Percentiles rank a stretch among this genome's conserved stretches.
Conservation (phyloP, 2,113 vertebrate genomes). For the Sorex fumeus region DNA sequence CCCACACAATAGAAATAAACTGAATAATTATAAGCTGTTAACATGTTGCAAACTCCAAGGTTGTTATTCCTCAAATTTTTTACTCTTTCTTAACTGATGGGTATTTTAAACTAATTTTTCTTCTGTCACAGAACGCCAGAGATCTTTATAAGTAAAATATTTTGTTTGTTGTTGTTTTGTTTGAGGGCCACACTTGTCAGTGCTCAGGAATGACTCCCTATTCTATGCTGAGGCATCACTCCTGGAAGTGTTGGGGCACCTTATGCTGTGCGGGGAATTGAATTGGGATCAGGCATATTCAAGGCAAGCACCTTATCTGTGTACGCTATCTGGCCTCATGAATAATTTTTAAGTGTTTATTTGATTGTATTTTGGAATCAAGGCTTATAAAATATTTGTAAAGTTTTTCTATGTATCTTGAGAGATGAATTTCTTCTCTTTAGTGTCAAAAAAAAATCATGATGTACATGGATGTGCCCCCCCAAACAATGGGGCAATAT, state of each 20-base stretch:
- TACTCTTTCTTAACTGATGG: neutral
- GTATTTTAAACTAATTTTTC: neutral
- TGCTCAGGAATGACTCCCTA: no score
- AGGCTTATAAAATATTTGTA: neutral
- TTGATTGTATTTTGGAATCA: conserved; percentile 53
- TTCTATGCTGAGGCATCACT: no score
- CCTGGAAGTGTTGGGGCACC: no score
- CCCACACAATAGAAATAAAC: conserved; percentile 1
- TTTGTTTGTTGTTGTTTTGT: neutral
- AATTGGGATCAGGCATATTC: no score
- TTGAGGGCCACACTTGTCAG: no score
- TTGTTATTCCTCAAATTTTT: neutral
- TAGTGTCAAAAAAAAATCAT: conserved; percentile 10
- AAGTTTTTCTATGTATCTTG: neutral
- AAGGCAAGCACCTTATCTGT: no score
- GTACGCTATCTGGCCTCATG: no score
- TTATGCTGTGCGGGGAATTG: no score
- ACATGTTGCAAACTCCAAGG: neutral
- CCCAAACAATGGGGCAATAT: neutral
- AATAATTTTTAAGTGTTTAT: neutral
- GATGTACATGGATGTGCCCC: neutral
- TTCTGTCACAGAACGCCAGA: neutral
- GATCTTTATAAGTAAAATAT: neutral
- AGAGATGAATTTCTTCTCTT: neutral
- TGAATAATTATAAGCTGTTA: conserved; percentile 1